These are phyloP conservation scores for Drosophila nr. fundita DNA, from an alignment of 2,888 invertebrate genomes.

Conservation along the genomic window DNA sequence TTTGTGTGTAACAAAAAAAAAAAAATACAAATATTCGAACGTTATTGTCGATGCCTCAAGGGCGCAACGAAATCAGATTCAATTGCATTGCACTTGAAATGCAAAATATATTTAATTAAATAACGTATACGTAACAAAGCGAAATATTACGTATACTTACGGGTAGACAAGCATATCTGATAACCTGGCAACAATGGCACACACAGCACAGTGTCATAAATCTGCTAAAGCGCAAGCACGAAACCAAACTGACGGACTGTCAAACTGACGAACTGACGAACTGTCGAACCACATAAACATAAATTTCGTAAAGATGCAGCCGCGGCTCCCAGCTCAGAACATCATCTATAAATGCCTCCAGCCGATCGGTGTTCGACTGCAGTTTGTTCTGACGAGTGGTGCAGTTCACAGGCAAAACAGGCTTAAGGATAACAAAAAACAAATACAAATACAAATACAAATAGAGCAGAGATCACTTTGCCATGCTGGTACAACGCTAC, in stretches of 20 bases:
- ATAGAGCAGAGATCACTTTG: background rate
- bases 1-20: conserved; percentile 28
- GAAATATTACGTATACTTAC: conserved; percentile 67
- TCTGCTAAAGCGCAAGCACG: conserved; percentile 73
- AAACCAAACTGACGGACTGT: conserved; percentile 51
- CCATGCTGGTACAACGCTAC: conserved; percentile 37
- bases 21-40: conserved; percentile 33
- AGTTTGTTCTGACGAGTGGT: conserved; percentile 53
- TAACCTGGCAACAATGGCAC: conserved; percentile 74
- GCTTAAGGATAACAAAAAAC: conserved; percentile 37
- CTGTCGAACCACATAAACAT: conserved; percentile 73
- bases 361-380: conserved; percentile 31
- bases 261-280: conserved; percentile 57
- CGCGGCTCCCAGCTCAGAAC: conserved; percentile 36
- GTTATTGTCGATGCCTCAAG: conserved; percentile 58
- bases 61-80: conserved; percentile 53
- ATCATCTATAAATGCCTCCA: conserved; percentile 67
- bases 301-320: conserved; percentile 81
- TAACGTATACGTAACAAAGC: conserved; percentile 53
- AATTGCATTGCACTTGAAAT: conserved; percentile 72
- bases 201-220: conserved; percentile 80
- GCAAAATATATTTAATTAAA: conserved; percentile 69
- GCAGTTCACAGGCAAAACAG: conserved; percentile 33
- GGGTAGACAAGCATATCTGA: conserved; percentile 42
- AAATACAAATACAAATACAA: background rate